A percentile compares a stretch with the other conserved stretches of the same genome.
Conservation (phyloP, 2,113 vertebrate species). For the Acinonyx jubatus region DNA sequence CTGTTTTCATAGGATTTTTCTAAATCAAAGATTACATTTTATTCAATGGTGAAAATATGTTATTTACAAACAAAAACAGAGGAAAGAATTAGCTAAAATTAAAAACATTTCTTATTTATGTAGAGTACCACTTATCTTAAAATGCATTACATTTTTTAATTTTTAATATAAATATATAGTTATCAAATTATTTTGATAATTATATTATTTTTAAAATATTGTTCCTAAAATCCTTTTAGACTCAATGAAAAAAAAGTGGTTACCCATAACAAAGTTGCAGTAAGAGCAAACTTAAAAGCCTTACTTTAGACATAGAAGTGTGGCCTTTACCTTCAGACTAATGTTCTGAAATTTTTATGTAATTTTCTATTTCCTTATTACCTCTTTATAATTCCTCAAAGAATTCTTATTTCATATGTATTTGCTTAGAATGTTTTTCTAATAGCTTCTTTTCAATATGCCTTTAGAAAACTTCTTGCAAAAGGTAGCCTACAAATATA, state of each 20-base stretch:
- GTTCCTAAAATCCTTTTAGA: not conserved
- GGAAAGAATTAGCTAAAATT: not conserved
- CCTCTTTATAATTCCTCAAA: not conserved
- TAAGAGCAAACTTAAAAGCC: not conserved
- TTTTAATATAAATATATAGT: not conserved
- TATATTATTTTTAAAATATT: not conserved
- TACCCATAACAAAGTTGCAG: not conserved
- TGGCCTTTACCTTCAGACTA: not conserved
- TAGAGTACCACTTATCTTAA: not conserved
- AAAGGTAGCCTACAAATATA: not conserved
- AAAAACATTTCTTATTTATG: not conserved
- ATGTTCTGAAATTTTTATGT: not conserved
- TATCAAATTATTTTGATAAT: not conserved
- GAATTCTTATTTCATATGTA: not conserved
- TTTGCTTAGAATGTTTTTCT: not conserved
- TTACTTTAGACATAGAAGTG: not conserved
- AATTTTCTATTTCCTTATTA: not conserved
- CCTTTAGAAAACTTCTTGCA: not conserved
- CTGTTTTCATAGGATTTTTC: constrained; percentile 67
- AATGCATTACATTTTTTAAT: constrained; percentile 19
- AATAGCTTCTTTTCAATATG: not conserved
- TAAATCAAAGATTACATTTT: constrained; percentile 57
- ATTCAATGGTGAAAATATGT: constrained; percentile 33
- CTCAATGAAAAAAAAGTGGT: not conserved
- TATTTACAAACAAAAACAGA: constrained; percentile 25